A percentile compares a stretch with the other conserved stretches of the same genome.
Conservation (phyloP, 1,140 invertebrate species). For the Leptestheria dahalacensis region DNA sequence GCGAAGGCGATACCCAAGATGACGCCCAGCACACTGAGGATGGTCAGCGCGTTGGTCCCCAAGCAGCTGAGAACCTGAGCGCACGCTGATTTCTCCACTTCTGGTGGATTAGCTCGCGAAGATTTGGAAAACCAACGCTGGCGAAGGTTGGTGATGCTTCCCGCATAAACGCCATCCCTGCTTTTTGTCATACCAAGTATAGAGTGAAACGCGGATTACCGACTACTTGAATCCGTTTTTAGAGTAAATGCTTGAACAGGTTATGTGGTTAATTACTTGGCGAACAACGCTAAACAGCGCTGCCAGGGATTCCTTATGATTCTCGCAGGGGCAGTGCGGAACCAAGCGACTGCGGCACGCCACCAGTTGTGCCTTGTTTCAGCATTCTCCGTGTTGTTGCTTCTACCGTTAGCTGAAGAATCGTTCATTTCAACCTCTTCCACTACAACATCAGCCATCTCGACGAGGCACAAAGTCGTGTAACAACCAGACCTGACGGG, state of each 20-base stretch:
- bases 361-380: background rate
- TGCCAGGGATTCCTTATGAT: too few relatives aligned
- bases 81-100: background rate
- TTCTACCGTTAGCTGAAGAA: background rate
- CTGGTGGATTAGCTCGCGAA: background rate
- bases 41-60: constrained; percentile 56
- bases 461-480: background rate
- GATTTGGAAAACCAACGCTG: background rate
- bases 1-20: constrained; percentile 57
- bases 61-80: constrained; percentile 11
- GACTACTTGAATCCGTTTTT: too few relatives aligned
- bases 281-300: too few relatives aligned
- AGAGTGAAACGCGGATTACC: too few relatives aligned
- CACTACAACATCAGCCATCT: background rate
- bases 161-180: too few relatives aligned
- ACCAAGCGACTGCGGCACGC: too few relatives aligned
- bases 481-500: too few relatives aligned
- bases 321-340: too few relatives aligned
- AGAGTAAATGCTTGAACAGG: too few relatives aligned
- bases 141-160: too few relatives aligned
- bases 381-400: background rate
- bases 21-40: constrained; percentile 67
- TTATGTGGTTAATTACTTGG: too few relatives aligned
- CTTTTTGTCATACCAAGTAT: too few relatives aligned
- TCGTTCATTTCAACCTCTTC: background rate